These are phyloP conservation scores for Amphiura filiformis DNA, from an alignment of 35 echinoderm and acorn worm species.

Conservation along the genomic window DNA sequence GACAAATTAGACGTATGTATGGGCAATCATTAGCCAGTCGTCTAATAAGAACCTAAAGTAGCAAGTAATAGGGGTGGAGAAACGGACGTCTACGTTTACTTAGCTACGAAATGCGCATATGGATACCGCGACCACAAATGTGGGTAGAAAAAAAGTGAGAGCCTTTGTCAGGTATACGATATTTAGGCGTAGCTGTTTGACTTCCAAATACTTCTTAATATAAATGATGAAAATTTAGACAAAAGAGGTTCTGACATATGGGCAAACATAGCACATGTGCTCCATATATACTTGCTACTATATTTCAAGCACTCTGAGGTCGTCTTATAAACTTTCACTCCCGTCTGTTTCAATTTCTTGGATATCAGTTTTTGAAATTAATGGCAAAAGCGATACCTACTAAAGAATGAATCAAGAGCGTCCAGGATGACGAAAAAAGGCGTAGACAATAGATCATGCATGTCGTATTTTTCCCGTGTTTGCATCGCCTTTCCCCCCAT, in stretches of 20 bases:
- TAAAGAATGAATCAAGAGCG: too few species aligned
- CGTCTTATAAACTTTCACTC: slow-evolving; percentile 7
- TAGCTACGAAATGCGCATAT: slow-evolving; percentile 7
- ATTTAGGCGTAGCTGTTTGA: not conserved
- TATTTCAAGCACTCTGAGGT: not conserved
- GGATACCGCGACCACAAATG: slow-evolving; percentile 36
- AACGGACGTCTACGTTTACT: slow-evolving; percentile 64
- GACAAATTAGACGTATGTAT: slow-evolving; percentile 54
- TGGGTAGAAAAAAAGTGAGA: slow-evolving; percentile 29
- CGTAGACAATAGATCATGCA: not conserved
- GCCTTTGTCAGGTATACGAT: slow-evolving; percentile 50
- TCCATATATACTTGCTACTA: not conserved
- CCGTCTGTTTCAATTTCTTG: slow-evolving; percentile 1
- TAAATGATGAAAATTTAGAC: not conserved
- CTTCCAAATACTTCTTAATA: not conserved
- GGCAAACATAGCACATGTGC: slow-evolving; percentile 5
- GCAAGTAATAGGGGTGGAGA: not conserved
- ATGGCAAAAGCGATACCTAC: not conserved
- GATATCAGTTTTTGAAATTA: not conserved
- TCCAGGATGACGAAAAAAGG: not conserved
- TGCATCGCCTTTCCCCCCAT: not conserved
- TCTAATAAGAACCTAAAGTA: slow-evolving; percentile 27
- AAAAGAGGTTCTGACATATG: not conserved
- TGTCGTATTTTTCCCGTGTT: not conserved
- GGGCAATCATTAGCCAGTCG: slow-evolving; percentile 57